phyloP scores from a whole-genome alignment of 2,797 vertebrate genomes.

The Martes flavigula region DNA sequence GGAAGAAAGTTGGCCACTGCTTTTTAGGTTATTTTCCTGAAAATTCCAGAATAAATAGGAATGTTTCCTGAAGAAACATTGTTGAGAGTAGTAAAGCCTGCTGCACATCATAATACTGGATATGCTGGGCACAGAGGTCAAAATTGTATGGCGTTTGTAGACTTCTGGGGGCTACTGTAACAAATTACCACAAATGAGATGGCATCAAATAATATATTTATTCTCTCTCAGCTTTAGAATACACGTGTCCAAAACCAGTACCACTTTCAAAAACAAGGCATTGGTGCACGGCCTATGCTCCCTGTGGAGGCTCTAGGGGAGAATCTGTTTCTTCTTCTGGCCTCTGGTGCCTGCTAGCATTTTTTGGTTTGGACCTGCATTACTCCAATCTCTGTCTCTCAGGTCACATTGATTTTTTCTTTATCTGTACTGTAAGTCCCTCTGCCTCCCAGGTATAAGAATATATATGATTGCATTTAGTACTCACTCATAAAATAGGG shows the following conservation, averaged over 20 bases:
- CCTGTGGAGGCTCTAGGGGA: neutral
- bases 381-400: neutral
- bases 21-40: neutral
- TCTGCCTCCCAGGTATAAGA: neutral
- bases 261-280: neutral
- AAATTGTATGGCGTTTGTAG: neutral
- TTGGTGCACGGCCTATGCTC: fast-evolving
- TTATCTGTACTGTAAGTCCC: neutral
- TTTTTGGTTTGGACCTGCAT: neutral
- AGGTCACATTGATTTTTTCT: neutral
- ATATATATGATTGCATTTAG: neutral
- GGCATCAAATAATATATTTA: neutral
- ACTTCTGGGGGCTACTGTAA: neutral
- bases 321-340: neutral
- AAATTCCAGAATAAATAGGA: neutral
- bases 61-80: neutral
- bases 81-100: neutral
- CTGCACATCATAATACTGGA: neutral
- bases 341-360: neutral
- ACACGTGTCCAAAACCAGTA: neutral
- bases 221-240: neutral
- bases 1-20: neutral
- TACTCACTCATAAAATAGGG: neutral
- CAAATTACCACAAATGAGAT: neutral
- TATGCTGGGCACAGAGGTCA: neutral